Evolutionary conservation across 37 sponge, comb jelly and placozoan genomes (phyloP).

Genomic region (Geodia barretti): DNA sequence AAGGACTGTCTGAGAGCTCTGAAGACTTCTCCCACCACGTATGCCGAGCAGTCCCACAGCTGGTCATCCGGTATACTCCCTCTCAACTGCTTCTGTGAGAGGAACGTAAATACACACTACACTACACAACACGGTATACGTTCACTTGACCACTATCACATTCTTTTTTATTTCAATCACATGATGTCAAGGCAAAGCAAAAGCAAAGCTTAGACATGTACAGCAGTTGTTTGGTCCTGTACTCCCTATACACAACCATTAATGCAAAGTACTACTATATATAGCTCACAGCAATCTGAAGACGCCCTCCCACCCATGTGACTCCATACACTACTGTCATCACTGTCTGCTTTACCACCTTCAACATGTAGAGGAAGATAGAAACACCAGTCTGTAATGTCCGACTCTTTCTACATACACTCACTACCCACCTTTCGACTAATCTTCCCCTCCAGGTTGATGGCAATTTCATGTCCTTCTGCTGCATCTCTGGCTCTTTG

Average conservation of each 20-base stretch:
- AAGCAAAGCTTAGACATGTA: too few relatives aligned
- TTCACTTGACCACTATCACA: too few relatives aligned
- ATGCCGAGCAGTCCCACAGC: slow-evolving; percentile 62
- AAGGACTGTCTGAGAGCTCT: slow-evolving; percentile 78
- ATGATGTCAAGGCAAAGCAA: neutral
- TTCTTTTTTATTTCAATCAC: neutral
- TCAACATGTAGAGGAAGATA: neutral
- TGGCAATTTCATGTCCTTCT: slow-evolving; percentile 58
- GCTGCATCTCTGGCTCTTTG: slow-evolving; percentile 71
- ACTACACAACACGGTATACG: too few relatives aligned
- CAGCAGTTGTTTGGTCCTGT: neutral
- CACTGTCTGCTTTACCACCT: slow-evolving; percentile 97
- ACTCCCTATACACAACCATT: neutral
- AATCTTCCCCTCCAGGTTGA: slow-evolving; percentile 81
- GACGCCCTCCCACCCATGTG: slow-evolving; percentile 85
- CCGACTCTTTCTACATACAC: neutral
- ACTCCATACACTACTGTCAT: slow-evolving; percentile 99
- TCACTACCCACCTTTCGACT: slow-evolving; percentile 77
- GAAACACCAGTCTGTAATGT: neutral
- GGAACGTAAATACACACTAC: neutral
- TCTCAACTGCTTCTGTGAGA: slow-evolving; percentile 62
- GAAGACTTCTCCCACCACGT: slow-evolving; percentile 78
- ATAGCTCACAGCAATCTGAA: slow-evolving; percentile 71
- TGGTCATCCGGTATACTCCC: slow-evolving; percentile 53
- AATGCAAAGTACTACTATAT: neutral